Evolutionary conservation across 2,113 vertebrate species (phyloP).

Genomic region (Nothoprocta perdicaria): DNA sequence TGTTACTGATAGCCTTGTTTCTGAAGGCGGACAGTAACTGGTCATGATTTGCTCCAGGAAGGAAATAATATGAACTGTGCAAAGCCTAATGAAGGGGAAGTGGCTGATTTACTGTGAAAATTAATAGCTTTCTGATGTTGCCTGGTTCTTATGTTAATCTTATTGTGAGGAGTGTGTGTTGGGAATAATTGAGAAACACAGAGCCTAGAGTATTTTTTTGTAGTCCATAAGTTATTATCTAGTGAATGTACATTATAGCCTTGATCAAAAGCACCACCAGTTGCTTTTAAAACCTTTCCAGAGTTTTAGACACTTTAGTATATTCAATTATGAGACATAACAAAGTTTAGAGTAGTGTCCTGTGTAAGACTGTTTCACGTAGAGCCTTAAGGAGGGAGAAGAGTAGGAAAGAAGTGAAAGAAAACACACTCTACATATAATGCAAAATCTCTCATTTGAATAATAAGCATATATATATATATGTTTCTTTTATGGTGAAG

Average conservation of each 20-base stretch:
- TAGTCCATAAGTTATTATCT: background rate
- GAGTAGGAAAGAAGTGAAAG: background rate
- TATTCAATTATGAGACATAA: background rate
- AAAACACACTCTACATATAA: background rate
- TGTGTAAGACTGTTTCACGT: background rate
- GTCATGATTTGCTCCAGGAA: constrained; percentile 31
- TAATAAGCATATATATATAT: background rate
- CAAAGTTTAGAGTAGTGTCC: background rate
- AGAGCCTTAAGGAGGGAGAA: background rate
- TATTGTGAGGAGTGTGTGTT: background rate
- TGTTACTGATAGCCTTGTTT: constrained; percentile 4
- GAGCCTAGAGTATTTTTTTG: background rate
- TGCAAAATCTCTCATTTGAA: constrained; percentile 14
- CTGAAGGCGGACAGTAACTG: constrained; percentile 24
- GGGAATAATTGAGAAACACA: background rate
- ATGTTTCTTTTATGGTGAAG: background rate
- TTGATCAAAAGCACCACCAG: background rate
- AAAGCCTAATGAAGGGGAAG: constrained; percentile 14
- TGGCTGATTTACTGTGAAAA: background rate
- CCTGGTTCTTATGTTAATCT: constrained; percentile 14
- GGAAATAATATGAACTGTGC: constrained; percentile 10
- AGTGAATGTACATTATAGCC: background rate
- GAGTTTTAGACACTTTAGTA: background rate
- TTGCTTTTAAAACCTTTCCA: constrained; percentile 2
- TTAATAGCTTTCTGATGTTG: background rate